These are phyloP conservation scores for Drosophila orosa DNA, from an alignment of 1,140 invertebrate species.

Conservation along the genomic window DNA sequence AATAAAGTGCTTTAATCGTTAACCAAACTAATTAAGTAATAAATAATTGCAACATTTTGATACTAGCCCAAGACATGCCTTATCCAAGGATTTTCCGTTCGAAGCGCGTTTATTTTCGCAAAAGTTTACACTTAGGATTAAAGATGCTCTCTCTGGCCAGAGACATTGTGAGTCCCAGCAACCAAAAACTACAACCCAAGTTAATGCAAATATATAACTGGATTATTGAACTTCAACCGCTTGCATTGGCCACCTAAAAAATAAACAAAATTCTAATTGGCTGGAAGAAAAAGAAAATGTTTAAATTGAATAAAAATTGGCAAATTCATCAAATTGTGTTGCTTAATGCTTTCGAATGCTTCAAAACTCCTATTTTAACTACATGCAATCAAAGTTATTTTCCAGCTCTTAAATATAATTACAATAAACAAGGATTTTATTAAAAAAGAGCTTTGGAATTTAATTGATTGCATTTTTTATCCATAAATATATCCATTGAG, in stretches of 20 bases:
- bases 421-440: slow-evolving; percentile 16
- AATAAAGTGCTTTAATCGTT: slow-evolving; percentile 60
- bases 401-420: slow-evolving; percentile 10
- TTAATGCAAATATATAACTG: slow-evolving; percentile 21
- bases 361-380: slow-evolving; percentile 13
- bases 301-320: slow-evolving; percentile 60
- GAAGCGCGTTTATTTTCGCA: slow-evolving; percentile 69
- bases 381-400: slow-evolving; percentile 29
- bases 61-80: slow-evolving; percentile 50
- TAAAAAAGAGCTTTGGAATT: slow-evolving; percentile 30
- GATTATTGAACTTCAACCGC: slow-evolving; percentile 37
- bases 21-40: slow-evolving; percentile 55
- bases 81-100: slow-evolving; percentile 58
- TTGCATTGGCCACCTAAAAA: slow-evolving; percentile 52
- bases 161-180: slow-evolving; percentile 77
- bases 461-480: slow-evolving; percentile 33
- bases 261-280: slow-evolving; percentile 38
- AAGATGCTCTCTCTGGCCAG: slow-evolving; percentile 79
- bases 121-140: slow-evolving; percentile 76
- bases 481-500: not conserved
- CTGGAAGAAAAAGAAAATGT: slow-evolving; percentile 23
- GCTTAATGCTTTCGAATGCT: slow-evolving; percentile 63
- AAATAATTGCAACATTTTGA: slow-evolving; percentile 53
- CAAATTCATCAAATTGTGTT: slow-evolving; percentile 44
- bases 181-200: slow-evolving; percentile 37